Base-by-base conservation (phyloP, 2,888 invertebrate genomes). In the Caradrina kadenii region DNA sequence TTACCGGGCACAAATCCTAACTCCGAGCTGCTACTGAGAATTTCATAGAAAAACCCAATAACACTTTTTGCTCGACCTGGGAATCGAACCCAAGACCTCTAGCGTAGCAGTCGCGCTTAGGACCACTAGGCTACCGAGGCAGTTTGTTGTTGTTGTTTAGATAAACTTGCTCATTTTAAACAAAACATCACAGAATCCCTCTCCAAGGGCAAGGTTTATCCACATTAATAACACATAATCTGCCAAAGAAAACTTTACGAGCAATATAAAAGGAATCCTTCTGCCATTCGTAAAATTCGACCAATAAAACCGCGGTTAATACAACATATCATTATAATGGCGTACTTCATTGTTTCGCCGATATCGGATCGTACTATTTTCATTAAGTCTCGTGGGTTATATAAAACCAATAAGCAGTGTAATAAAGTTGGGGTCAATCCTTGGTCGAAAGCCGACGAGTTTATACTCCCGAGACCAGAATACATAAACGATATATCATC, bases 361-460 rank as follows among this genome's bases (percentile, higher is more conserved):
- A 77, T 75, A 84, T 81, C 80, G 62, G 74, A 31, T 78, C 69
- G 69, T 76, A 80, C 81, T 85, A 86, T 86, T 89, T 89, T 88
- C 86, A 87, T 89, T 87, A 81, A 81, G 76, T 87, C 89, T 83
- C 90, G 15, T 69, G 88, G 89, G 90, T 78, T 87, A 82, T 87
- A 86, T 86, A 84, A 87, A 91, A 90, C 88, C 88, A 91, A 91
- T 92, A 90, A 87, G 85, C 85, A 74, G 68, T 71, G 83, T 89
- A 90, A 91, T 91, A 90, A 91, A 89, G 83, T 85, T 83, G 74
- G 73, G 89, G 87, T 88, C 89, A 88, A 88, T 89, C 83, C 82
- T 85, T 83, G 80, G 80, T 72, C 82, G 70, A 85, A 86, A 88
- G 72, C 82, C 83, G 81, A 81, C 75, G 85, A 87, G 82, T 83